Percentiles rank a stretch among this genome's conserved stretches.
Conservation (phyloP, 2,797 vertebrate genomes). For the Urophycis tenuis region DNA sequence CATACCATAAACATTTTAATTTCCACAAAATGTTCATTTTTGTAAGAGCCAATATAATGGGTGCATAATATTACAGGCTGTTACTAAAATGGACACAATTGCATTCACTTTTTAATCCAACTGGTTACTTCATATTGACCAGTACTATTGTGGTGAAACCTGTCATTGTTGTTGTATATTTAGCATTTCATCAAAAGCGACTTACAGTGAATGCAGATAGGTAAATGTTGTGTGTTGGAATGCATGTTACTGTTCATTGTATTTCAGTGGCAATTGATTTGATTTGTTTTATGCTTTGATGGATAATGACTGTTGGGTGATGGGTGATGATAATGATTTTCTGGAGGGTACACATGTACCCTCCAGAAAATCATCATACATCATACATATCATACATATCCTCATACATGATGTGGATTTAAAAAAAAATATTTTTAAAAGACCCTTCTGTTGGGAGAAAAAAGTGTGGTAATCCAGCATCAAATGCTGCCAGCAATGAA, state of each 20-base stretch:
- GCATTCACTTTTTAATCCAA: background rate
- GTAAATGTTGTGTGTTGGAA: no score
- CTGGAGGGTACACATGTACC: background rate
- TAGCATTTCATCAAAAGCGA: background rate
- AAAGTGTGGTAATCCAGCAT: slow-evolving; percentile 1
- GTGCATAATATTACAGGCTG: background rate
- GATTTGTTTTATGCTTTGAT: no score
- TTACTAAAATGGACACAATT: background rate
- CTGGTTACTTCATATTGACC: background rate
- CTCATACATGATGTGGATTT: no score
- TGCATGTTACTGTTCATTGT: no score
- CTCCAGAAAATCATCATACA: no score
- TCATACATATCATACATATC: no score
- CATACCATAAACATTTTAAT: background rate
- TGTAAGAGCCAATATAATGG: background rate
- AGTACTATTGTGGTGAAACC: background rate
- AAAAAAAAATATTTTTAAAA: background rate
- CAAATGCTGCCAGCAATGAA: background rate
- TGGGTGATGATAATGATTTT: background rate
- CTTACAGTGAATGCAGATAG: no score
- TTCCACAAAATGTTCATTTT: background rate
- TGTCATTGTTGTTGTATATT: background rate
- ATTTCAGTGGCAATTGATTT: background rate
- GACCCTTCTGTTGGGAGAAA: background rate
- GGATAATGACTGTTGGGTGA: background rate